A percentile compares a stretch with the other conserved stretches of the same genome.
These are phyloP conservation scores for Drosophila takahashii DNA, from an alignment of 1,140 invertebrate genomes.

Conservation along the genomic window DNA sequence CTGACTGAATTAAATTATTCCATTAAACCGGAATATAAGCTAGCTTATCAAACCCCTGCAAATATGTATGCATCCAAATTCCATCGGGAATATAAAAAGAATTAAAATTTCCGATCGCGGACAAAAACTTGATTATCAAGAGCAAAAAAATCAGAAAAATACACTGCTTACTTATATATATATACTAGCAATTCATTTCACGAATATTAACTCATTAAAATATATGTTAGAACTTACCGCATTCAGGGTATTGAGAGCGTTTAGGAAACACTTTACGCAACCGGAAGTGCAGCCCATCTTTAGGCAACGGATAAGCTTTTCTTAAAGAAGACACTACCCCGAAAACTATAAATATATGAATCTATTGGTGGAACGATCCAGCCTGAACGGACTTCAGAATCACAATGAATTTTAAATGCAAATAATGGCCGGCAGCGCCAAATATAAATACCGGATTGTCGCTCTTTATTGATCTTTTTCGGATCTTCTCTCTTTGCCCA, in stretches of 20 bases:
- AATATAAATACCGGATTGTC: neutral
- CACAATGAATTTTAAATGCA: conserved; percentile 37
- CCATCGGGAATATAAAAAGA: neutral
- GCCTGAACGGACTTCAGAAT: conserved; percentile 12
- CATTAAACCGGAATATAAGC: conserved; percentile 18
- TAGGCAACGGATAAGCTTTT: neutral
- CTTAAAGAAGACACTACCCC: conserved; percentile 1
- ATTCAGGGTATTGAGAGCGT: conserved; percentile 61
- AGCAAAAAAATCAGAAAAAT: neutral
- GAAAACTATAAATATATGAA: neutral
- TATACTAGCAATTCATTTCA: neutral
- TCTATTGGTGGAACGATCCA: conserved; percentile 22
- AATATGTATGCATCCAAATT: conserved; percentile 10
- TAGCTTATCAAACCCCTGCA: conserved; percentile 9
- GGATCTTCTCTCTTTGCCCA: conserved; percentile 21
- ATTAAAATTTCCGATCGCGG: neutral
- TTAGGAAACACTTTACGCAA: conserved; percentile 71
- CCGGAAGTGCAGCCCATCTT: conserved; percentile 77
- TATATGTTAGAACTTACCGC: conserved; percentile 53
- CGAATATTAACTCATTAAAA: neutral
- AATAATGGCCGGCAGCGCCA: neutral
- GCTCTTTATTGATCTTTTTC: conserved; percentile 5
- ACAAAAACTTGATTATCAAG: neutral
- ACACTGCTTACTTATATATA: neutral
- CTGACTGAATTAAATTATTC: conserved; percentile 6